Evolutionary conservation across 2,797 vertebrate genomes (phyloP).

Genomic region (Microchirus variegatus): DNA sequence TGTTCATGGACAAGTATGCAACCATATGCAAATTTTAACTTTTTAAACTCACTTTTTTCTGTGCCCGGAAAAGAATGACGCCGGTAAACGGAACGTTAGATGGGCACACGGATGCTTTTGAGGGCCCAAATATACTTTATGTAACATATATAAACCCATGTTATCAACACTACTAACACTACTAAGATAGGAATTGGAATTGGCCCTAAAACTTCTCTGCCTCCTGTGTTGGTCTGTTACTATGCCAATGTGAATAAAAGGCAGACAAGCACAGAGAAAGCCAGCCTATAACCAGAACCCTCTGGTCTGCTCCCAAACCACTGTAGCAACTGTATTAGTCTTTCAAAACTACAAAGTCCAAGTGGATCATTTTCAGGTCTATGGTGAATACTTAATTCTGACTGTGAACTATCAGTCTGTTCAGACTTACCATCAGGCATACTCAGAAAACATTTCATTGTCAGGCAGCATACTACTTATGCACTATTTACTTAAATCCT

Average conservation of each 20-base stretch:
- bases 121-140: too few species aligned
- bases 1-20: too few species aligned
- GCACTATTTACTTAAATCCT: not conserved
- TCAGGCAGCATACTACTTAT: not conserved
- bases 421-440: not conserved
- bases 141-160: not conserved
- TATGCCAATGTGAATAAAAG: conserved; percentile 33
- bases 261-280: conserved; percentile 15
- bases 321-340: not conserved
- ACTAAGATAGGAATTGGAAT: too few species aligned
- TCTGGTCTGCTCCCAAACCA: conserved; percentile 28
- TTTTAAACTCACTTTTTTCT: too few species aligned
- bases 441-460: not conserved
- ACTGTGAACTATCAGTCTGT: not conserved
- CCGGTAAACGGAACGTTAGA: too few species aligned
- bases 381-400: not conserved
- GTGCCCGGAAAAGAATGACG: too few species aligned
- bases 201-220: conserved; percentile 36
- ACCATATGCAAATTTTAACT: too few species aligned
- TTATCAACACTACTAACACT: too few species aligned
- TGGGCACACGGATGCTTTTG: too few species aligned
- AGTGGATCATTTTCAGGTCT: conserved; percentile 6
- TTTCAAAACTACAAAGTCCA: conserved; percentile 2
- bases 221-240: not conserved
- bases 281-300: conserved; percentile 33